A percentile compares a stretch with the other conserved stretches of the same genome.
These are phyloP conservation scores for Panagrolaimus sp. DNA, from an alignment of 1,140 invertebrate species.

Conservation along the genomic window DNA sequence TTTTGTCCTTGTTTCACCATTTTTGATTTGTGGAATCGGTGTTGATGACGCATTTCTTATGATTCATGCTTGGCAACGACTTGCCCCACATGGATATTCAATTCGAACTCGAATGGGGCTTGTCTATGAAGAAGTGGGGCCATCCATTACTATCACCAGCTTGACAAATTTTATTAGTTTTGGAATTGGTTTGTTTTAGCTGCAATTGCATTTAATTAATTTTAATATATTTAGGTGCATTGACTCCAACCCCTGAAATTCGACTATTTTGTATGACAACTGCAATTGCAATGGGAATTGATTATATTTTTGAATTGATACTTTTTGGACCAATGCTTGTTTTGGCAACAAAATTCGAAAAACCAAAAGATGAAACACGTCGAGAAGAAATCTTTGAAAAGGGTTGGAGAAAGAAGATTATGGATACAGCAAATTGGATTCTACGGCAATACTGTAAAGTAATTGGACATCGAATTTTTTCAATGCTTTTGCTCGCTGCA, in stretches of 20 bases:
- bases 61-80: constrained; percentile 42
- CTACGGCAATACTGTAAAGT: constrained; percentile 35
- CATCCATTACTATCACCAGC: constrained; percentile 93
- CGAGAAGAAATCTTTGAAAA: constrained; percentile 10
- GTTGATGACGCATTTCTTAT: constrained; percentile 42
- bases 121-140: constrained; percentile 72
- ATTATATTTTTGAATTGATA: constrained; percentile 37
- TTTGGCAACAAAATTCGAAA: constrained; percentile 30
- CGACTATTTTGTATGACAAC: constrained; percentile 53
- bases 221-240: constrained; percentile 62
- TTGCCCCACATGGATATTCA: constrained; percentile 21
- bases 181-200: constrained; percentile 73
- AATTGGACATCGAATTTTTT: constrained; percentile 34
- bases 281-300: constrained; percentile 37
- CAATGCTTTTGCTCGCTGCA: constrained; percentile 14
- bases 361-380: constrained; percentile 4
- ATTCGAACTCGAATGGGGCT: constrained; percentile 26
- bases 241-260: constrained; percentile 65
- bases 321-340: constrained; percentile 41
- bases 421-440: constrained; percentile 7
- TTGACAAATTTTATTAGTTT: constrained; percentile 94
- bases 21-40: constrained; percentile 51
- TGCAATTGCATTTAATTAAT: constrained; percentile 83
- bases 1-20: constrained; percentile 52
- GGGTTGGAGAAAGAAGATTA: constrained; percentile 18